Evolutionary conservation across 2,888 invertebrate genomes (phyloP).

Genomic region (Caradrina kadenii): DNA sequence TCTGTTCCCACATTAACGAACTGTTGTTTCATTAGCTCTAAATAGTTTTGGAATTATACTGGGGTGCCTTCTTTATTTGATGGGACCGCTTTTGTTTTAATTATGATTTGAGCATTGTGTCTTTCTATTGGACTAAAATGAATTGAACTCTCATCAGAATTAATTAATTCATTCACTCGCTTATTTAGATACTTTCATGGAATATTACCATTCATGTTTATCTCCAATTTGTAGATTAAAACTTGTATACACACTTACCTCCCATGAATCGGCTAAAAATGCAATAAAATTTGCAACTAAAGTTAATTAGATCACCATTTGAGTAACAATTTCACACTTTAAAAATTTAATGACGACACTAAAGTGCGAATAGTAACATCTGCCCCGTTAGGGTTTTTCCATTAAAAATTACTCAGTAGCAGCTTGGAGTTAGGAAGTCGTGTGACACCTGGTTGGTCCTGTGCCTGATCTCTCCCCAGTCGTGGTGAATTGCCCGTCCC

Average conservation of each 20-base stretch:
- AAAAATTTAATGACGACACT: conserved; percentile 2
- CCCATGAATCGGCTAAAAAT: not conserved
- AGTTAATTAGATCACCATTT: not conserved
- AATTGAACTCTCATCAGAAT: not conserved
- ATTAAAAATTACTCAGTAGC: too few species aligned
- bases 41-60: conserved; percentile 18
- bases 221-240: not conserved
- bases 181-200: not conserved
- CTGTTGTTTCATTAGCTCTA: conserved; percentile 43
- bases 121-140: not conserved
- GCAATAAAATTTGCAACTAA: not conserved
- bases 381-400: too few species aligned
- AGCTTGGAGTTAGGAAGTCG: too few species aligned
- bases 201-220: not conserved
- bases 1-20: conserved; percentile 63
- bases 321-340: not conserved
- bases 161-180: not conserved
- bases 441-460: too few species aligned
- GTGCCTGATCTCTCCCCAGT: too few species aligned
- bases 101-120: not conserved
- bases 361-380: not conserved
- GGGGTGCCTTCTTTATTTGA: conserved; percentile 13
- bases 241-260: not conserved
- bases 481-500: too few species aligned
- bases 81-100: conserved; percentile 13